These are phyloP conservation scores for Agrilus cyanescens DNA, from an alignment of 2,888 invertebrate genomes.

Conservation along the genomic window DNA sequence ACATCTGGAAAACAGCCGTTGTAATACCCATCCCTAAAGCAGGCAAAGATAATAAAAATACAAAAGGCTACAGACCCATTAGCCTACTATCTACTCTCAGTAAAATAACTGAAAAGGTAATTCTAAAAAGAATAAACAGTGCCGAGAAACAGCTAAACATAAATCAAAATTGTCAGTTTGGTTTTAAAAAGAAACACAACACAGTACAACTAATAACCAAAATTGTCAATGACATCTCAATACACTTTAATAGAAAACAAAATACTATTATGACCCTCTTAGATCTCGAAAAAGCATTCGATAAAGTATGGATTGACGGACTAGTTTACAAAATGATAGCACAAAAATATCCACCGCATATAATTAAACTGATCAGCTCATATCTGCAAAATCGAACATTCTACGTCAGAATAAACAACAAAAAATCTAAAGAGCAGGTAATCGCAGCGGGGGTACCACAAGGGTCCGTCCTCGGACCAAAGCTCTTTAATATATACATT, in stretches of 20 bases:
- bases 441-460: too few relatives aligned
- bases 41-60: too few relatives aligned
- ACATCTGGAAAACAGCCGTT: too few relatives aligned
- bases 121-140: too few relatives aligned
- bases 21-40: too few relatives aligned
- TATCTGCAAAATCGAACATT: conserved; percentile 20
- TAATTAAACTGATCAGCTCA: conserved; percentile 15
- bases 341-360: conserved; percentile 12
- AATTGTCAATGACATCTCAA: conserved; percentile 19
- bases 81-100: too few relatives aligned
- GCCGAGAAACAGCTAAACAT: too few relatives aligned
- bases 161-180: too few relatives aligned
- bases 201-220: conserved; percentile 21
- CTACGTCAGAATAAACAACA: conserved; percentile 11
- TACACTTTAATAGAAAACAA: conserved; percentile 19
- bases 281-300: conserved; percentile 28
- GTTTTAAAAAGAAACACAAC: conserved; percentile 16
- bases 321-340: conserved; percentile 22
- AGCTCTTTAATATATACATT: not conserved
- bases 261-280: conserved; percentile 20
- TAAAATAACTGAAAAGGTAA: too few relatives aligned
- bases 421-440: too few relatives aligned
- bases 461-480: too few relatives aligned
- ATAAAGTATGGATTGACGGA: conserved; percentile 23
- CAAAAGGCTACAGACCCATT: too few relatives aligned